phyloP scores from a whole-genome alignment of 2,888 invertebrate genomes.

The Pocota personata region DNA sequence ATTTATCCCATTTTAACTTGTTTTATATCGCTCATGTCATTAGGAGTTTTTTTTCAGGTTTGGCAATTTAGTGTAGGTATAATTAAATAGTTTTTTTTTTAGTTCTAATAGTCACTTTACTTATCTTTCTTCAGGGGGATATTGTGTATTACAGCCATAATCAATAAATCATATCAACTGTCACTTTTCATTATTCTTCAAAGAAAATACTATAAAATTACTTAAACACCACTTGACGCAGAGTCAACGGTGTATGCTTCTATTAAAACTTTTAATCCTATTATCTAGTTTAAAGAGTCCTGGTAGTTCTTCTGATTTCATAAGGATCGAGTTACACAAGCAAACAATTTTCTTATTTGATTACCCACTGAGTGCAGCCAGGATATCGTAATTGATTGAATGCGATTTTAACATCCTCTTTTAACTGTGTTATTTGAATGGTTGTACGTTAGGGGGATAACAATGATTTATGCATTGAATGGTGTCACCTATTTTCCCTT shows the following conservation, averaged over 20 bases:
- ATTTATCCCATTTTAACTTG: no score
- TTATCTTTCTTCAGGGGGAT: no score
- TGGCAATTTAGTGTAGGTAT: no score
- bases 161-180: no score
- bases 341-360: not conserved
- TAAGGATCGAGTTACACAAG: slow-evolving; percentile 7
- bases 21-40: no score
- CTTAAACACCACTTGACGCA: not conserved
- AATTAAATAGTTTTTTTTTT: no score
- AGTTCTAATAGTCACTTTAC: no score
- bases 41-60: no score
- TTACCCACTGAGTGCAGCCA: not conserved
- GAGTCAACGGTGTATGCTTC: not conserved
- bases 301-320: slow-evolving; percentile 4
- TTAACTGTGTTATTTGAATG: not conserved
- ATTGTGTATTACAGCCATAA: no score
- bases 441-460: not conserved
- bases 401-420: not conserved
- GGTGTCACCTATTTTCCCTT: not conserved
- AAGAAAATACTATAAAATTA: not conserved
- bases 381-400: not conserved
- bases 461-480: not conserved
- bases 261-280: slow-evolving; percentile 23
- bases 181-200: not conserved
- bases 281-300: slow-evolving; percentile 21